phyloP scores from a whole-genome alignment of 2,888 invertebrate genomes.

The Stictocephala bisonia region DNA sequence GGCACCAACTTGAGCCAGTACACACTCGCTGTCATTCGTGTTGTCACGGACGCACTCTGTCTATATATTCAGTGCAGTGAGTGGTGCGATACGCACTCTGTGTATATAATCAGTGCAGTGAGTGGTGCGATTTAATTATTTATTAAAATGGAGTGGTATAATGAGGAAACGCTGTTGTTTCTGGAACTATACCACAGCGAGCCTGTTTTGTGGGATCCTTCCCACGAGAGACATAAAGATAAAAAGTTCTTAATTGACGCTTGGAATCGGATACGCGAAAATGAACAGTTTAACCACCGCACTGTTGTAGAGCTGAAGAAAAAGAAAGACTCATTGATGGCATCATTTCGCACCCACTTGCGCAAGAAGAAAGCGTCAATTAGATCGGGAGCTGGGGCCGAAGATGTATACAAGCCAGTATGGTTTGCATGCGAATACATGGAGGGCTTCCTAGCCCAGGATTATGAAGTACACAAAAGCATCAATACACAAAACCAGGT shows the following conservation, averaged over 20 bases:
- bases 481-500: conserved; percentile 50
- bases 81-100: no score
- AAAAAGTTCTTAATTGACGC: no score
- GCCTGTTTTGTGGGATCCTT: conserved; percentile 8
- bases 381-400: conserved; percentile 47
- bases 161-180: no score
- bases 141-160: not conserved
- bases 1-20: conserved; percentile 11
- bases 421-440: conserved; percentile 67
- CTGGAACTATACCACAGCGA: not conserved
- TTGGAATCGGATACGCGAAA: not conserved
- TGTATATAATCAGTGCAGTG: not conserved
- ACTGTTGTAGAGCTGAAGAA: conserved; percentile 48
- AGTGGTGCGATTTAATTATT: not conserved
- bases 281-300: not conserved
- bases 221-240: no score
- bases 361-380: conserved; percentile 62
- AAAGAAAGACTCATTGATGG: conserved; percentile 54
- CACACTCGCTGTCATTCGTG: not conserved
- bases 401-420: conserved; percentile 62
- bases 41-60: not conserved
- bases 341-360: conserved; percentile 63
- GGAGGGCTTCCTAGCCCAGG: conserved; percentile 64
- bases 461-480: conserved; percentile 51
- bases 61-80: no score